Percentiles rank a stretch among this genome's conserved stretches.
These are phyloP conservation scores for Epiblema foenella DNA, from an alignment of 2,888 invertebrate genomes.

Conservation along the genomic window DNA sequence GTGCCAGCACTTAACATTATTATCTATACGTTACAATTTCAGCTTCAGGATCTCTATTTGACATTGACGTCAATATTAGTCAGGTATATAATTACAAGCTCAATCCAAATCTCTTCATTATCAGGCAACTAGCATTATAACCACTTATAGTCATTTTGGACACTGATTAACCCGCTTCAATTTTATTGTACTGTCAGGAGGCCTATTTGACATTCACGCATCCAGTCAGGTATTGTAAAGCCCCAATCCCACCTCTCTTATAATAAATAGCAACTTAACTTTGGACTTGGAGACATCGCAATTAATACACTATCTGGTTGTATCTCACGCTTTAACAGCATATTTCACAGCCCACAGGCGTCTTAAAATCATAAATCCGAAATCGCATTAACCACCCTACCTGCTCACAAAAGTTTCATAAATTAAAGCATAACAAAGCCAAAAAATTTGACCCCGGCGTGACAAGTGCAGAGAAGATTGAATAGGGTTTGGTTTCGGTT, in stretches of 20 bases:
- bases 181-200: no score
- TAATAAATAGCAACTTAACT: no score
- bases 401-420: slow-evolving; percentile 36
- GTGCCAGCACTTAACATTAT: no score
- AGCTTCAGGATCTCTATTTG: no score
- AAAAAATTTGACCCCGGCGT: slow-evolving; percentile 36
- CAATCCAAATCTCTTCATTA: no score
- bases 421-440: slow-evolving; percentile 40
- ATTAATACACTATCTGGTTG: slow-evolving; percentile 15
- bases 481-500: slow-evolving; percentile 31
- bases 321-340: slow-evolving; percentile 24
- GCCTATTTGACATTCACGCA: background rate
- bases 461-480: slow-evolving; percentile 37
- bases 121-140: no score
- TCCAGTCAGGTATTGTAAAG: background rate
- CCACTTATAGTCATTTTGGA: no score
- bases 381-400: slow-evolving; percentile 33
- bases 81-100: no score
- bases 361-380: slow-evolving; percentile 22
- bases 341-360: slow-evolving; percentile 19
- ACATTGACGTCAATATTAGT: no score
- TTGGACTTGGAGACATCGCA: background rate
- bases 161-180: no score
- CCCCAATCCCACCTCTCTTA: background rate
- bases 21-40: no score